Percentiles rank a stretch among this genome's conserved stretches.
Conservation (phyloP, 2,797 vertebrate species). For the Pseudotriccus pelzelni region DNA sequence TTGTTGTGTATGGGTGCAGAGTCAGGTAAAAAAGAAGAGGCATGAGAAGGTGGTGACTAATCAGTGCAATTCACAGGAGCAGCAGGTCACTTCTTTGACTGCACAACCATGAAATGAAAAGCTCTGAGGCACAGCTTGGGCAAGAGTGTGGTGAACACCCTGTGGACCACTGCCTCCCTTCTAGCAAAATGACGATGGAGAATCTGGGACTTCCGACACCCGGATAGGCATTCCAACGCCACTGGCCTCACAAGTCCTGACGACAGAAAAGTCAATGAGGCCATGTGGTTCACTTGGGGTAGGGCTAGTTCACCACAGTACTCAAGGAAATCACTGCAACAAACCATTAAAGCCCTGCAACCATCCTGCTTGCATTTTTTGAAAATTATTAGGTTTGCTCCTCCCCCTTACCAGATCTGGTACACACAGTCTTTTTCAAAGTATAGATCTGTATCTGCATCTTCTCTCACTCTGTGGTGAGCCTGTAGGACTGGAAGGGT, state of each 20-base stretch:
- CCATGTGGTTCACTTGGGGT: neutral
- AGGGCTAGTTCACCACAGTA: neutral
- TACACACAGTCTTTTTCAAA: neutral
- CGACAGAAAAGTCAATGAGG: neutral
- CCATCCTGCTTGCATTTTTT: neutral
- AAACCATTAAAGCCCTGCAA: neutral
- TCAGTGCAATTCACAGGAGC: neutral
- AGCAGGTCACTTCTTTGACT: neutral
- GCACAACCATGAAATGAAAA: neutral
- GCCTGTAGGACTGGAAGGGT: fast-evolving
- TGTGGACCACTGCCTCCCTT: neutral
- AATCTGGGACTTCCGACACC: neutral
- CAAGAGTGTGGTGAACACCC: neutral
- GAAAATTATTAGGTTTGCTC: neutral
- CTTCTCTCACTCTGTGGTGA: neutral
- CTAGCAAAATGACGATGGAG: neutral
- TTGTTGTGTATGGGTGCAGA: neutral
- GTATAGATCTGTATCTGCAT: neutral
- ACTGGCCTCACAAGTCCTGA: neutral
- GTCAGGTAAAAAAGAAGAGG: neutral
- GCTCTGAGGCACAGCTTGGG: neutral
- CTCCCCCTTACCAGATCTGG: neutral
- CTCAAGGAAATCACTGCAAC: neutral
- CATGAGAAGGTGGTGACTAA: neutral
- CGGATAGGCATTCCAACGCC: neutral